These are phyloP conservation scores for Proctacanthus coquilletti DNA, from an alignment of 1,140 invertebrate genomes.

Conservation along the genomic window DNA sequence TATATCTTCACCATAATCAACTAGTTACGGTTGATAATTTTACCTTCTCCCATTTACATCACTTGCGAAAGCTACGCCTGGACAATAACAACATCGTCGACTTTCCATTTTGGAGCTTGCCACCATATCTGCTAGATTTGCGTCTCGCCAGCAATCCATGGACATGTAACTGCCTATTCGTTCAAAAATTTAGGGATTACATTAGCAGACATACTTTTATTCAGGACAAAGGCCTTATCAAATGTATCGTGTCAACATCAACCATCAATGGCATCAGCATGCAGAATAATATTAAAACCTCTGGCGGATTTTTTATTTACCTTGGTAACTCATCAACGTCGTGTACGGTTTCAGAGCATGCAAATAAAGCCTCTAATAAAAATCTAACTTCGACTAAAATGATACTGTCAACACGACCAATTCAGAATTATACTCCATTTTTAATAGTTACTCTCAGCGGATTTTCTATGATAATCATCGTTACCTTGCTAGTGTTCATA, in stretches of 20 bases:
- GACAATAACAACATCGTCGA: constrained; percentile 61
- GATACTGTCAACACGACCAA: constrained; percentile 29
- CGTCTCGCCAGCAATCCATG: constrained; percentile 66
- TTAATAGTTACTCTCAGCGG: constrained; percentile 49
- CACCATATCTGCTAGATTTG: constrained; percentile 46
- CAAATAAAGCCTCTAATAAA: constrained; percentile 35
- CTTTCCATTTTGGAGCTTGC: constrained; percentile 58
- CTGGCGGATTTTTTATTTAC: constrained; percentile 36
- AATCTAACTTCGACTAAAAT: constrained; percentile 27
- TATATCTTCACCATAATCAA: constrained; percentile 73
- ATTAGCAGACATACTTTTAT: constrained; percentile 47
- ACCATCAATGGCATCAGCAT: neutral
- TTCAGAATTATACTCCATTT: constrained; percentile 65
- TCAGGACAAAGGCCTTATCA: constrained; percentile 40
- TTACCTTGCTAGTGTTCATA: constrained; percentile 57
- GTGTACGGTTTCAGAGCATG: constrained; percentile 43
- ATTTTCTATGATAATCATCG: constrained; percentile 49
- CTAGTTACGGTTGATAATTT: constrained; percentile 57
- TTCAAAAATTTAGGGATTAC: constrained; percentile 65
- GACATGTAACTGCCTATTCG: constrained; percentile 76
- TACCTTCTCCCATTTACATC: constrained; percentile 56
- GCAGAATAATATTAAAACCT: too few species aligned
- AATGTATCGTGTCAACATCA: too few species aligned
- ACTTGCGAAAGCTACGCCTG: constrained; percentile 52
- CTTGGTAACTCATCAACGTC: constrained; percentile 34